Evolutionary conservation across 2,888 invertebrate species (phyloP).

Genomic region (Eudasyphora cyanicolor): DNA sequence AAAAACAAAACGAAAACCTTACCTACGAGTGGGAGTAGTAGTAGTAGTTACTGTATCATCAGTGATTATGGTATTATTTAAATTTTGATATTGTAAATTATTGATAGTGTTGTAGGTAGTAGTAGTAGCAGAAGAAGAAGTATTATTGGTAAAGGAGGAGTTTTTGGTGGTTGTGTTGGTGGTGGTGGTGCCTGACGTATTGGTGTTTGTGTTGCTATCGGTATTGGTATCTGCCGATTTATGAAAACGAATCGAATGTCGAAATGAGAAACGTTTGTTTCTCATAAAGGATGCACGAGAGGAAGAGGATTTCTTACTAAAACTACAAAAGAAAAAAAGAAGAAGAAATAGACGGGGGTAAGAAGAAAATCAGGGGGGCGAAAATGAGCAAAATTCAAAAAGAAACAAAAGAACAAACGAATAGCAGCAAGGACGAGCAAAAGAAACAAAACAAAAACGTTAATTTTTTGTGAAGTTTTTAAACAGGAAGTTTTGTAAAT

Average conservation of each 20-base stretch:
- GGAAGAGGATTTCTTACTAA: conserved; percentile 74
- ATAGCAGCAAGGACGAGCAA: background rate
- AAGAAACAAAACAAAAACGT: background rate
- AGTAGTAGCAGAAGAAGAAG: conserved; percentile 9
- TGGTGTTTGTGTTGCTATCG: conserved; percentile 56
- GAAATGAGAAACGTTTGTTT: conserved; percentile 76
- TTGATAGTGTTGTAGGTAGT: conserved; percentile 36
- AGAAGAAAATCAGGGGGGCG: conserved; percentile 32
- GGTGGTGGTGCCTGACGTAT: conserved; percentile 32
- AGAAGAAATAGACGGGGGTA: conserved; percentile 37
- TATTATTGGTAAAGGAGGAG: conserved; percentile 40
- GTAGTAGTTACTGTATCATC: conserved; percentile 73
- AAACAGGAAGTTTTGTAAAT: too few relatives aligned
- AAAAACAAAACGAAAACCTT: conserved; percentile 66
- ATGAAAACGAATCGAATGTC: conserved; percentile 75
- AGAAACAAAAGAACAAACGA: conserved; percentile 1
- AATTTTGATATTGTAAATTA: conserved; percentile 70
- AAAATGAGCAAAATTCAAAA: conserved; percentile 25
- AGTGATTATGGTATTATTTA: conserved; percentile 72
- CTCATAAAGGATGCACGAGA: conserved; percentile 74
- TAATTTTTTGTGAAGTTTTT: too few relatives aligned
- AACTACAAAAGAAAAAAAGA: conserved; percentile 68
- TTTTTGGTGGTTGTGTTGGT: conserved; percentile 50
- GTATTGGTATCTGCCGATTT: conserved; percentile 68
- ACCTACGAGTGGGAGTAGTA: conserved; percentile 77